Percentiles rank a stretch among this genome's conserved stretches.
Conservation (phyloP, 2,797 vertebrate species). For the Melopsittacus undulatus region DNA sequence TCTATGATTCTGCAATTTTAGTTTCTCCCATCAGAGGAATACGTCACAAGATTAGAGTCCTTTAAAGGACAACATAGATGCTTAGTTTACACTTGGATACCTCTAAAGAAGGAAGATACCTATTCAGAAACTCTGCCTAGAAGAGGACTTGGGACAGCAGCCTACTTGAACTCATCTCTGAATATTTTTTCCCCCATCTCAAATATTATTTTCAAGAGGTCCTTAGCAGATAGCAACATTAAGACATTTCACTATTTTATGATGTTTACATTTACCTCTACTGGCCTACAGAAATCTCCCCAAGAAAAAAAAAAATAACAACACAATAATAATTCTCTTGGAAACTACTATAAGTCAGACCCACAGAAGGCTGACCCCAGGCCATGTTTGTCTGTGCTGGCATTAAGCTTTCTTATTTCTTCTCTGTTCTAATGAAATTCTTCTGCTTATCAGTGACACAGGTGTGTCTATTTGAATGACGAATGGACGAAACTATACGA, state of each 20-base stretch:
- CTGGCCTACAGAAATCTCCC: neutral
- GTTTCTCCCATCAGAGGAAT: neutral
- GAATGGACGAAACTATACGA: neutral
- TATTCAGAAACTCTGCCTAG: neutral
- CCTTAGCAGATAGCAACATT: neutral
- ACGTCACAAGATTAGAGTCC: neutral
- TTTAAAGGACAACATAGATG: neutral
- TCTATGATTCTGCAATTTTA: neutral
- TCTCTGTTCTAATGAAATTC: neutral
- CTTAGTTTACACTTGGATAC: rapidly evolving
- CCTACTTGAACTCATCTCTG: neutral
- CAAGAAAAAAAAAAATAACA: neutral
- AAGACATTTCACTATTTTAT: neutral
- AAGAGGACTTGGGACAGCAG: neutral
- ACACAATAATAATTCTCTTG: neutral
- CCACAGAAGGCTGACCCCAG: neutral
- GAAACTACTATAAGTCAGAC: neutral
- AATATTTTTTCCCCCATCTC: neutral
- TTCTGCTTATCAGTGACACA: neutral
- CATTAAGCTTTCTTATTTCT: neutral
- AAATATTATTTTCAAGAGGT: neutral
- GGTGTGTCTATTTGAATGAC: neutral
- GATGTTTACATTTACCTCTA: neutral
- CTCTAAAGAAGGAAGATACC: neutral
- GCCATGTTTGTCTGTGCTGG: neutral